Conservation (phyloP, 2,113 vertebrate species). For the Catharus bicknelli region DNA sequence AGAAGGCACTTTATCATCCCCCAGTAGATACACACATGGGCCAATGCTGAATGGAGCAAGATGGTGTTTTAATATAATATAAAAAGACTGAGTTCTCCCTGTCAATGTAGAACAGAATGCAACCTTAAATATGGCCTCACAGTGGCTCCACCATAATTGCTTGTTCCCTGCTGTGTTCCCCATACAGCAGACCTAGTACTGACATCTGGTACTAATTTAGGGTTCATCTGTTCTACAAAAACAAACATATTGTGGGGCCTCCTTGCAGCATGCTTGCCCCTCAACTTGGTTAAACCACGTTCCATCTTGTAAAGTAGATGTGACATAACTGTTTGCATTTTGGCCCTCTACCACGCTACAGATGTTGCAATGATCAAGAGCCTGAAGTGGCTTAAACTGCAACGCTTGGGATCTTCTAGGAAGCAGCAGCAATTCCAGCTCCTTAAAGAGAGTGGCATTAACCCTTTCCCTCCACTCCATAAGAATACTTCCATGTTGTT, state of each 20-base stretch:
- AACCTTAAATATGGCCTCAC: constrained; percentile 63
- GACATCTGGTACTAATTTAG: constrained; percentile 67
- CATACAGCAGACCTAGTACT: constrained; percentile 52
- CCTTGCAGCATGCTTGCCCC: constrained; percentile 49
- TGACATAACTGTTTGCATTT: constrained; percentile 61
- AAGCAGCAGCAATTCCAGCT: not conserved
- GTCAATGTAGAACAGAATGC: constrained; percentile 28
- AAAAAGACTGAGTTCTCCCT: constrained; percentile 4
- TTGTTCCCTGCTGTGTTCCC: constrained; percentile 56
- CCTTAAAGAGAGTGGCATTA: not conserved
- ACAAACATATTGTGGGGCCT: constrained; percentile 64
- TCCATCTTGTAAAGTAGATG: constrained; percentile 61
- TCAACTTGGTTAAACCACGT: constrained; percentile 55
- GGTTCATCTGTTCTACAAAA: constrained; percentile 65
- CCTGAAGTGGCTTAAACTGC: constrained; percentile 21
- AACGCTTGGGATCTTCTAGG: not conserved
- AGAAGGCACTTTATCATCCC: not conserved
- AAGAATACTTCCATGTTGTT: not conserved
- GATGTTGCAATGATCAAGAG: constrained; percentile 44
- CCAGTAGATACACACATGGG: not conserved
- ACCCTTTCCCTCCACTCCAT: not conserved
- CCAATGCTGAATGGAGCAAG: not conserved
- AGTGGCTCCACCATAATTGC: constrained; percentile 63
- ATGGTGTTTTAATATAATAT: not conserved
- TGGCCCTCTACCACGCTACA: constrained; percentile 1